A percentile compares a stretch with the other conserved stretches of the same genome.
Evolutionary conservation across 2,888 invertebrate genomes (phyloP).

Genomic region (Frankliniella fusca): DNA sequence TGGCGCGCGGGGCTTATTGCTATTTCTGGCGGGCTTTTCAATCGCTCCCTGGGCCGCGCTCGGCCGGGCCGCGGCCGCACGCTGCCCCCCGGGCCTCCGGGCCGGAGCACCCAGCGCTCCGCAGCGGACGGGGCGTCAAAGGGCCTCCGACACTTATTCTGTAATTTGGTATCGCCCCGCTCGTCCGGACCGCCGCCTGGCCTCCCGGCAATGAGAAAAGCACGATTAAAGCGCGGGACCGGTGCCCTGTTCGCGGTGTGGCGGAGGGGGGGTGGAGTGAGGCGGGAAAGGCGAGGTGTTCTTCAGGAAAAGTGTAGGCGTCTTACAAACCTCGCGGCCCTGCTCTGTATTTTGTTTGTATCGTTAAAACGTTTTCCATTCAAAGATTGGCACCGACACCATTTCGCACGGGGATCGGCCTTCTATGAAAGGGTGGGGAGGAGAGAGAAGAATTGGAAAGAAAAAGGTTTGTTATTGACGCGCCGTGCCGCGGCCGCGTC

Average conservation of each 20-base stretch:
- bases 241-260: no score
- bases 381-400: no score
- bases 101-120: neutral
- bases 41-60: neutral
- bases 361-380: no score
- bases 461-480: no score
- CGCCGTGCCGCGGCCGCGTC: neutral
- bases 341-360: no score
- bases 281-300: neutral
- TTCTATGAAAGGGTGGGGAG: no score
- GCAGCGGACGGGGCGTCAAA: neutral
- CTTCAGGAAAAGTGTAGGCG: neutral
- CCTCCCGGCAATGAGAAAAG: neutral
- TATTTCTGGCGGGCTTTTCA: no score
- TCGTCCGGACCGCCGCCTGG: no score
- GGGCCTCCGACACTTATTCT: neutral
- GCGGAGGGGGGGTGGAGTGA: neutral
- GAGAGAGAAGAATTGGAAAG: no score
- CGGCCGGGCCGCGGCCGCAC: neutral
- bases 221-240: neutral
- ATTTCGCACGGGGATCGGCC: no score
- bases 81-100: neutral
- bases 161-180: neutral
- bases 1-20: no score
- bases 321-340: no score